Conservation (phyloP, 53 echinoderm and acorn worm species). For the Mesocentrotus franciscanus region DNA sequence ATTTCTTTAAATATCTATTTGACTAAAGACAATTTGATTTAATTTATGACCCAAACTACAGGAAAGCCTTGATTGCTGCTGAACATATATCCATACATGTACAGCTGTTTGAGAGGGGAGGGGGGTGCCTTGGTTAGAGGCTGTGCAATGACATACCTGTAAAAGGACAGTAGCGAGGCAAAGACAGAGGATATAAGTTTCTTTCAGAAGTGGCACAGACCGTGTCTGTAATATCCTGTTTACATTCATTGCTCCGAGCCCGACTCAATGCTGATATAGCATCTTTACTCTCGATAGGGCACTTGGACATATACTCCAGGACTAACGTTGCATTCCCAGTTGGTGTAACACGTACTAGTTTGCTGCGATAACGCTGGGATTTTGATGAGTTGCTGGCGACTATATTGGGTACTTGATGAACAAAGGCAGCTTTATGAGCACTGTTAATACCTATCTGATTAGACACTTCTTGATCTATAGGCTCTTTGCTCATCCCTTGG, state of each 20-base stretch:
- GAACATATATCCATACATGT: no score
- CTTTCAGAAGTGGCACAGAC: constrained; percentile 81
- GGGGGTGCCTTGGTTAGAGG: neutral
- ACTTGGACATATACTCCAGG: constrained; percentile 78
- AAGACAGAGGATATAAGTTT: constrained; percentile 80
- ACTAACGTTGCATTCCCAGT: constrained; percentile 64
- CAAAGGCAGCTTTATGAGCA: constrained; percentile 42
- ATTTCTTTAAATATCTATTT: neutral
- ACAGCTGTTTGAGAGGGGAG: neutral
- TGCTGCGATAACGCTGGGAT: constrained; percentile 57
- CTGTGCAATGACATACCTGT: constrained; percentile 34
- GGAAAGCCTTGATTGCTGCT: neutral
- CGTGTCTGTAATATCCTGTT: constrained; percentile 90
- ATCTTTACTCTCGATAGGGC: constrained; percentile 74
- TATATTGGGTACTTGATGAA: neutral
- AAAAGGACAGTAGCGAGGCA: constrained; percentile 79
- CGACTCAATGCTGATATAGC: constrained; percentile 87
- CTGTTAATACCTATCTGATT: constrained; percentile 59
- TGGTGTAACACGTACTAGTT: constrained; percentile 57
- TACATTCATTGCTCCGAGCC: constrained; percentile 80
- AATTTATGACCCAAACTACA: neutral
- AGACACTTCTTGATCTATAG: constrained; percentile 59
- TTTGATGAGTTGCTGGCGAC: constrained; percentile 12
- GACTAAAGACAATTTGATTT: neutral
- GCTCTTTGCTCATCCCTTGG: constrained; percentile 3